These are phyloP conservation scores for Pseudorectes ferrugineus DNA, from an alignment of 2,113 vertebrate species.

Conservation along the genomic window DNA sequence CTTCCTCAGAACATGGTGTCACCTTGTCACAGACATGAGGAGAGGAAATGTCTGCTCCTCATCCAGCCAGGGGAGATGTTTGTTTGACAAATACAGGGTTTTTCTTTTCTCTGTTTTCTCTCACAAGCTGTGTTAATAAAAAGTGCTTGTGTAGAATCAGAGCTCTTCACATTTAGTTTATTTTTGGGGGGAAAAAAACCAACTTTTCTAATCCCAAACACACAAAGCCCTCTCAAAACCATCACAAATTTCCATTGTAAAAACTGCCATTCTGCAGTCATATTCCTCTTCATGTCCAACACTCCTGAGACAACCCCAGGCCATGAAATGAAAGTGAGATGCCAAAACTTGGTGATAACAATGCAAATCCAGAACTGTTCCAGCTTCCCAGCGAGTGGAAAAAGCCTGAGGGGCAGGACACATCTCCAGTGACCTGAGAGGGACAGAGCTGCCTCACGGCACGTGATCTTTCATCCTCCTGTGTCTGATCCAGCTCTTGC, in stretches of 20 bases:
- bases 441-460: not conserved
- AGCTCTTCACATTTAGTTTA: not conserved
- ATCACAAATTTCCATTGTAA: not conserved
- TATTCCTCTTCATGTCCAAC: not conserved
- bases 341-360: not conserved
- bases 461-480: not conserved
- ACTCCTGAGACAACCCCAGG: not conserved
- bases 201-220: not conserved
- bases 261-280: not conserved
- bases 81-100: not conserved
- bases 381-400: not conserved
- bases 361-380: not conserved
- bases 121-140: not conserved
- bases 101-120: not conserved
- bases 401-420: not conserved
- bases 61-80: not conserved
- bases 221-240: not conserved
- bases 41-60: not conserved
- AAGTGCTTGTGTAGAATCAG: not conserved
- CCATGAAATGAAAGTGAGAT: not conserved
- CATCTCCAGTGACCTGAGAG: constrained; percentile 22
- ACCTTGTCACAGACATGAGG: fast-evolving
- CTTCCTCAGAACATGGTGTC: not conserved
- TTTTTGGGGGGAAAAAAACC: fast-evolving
- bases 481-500: not conserved